Evolutionary conservation across 1,140 invertebrate genomes (phyloP), one percentile per base, ranked within the genome.

Genomic region (Drosophila elegans): DNA sequence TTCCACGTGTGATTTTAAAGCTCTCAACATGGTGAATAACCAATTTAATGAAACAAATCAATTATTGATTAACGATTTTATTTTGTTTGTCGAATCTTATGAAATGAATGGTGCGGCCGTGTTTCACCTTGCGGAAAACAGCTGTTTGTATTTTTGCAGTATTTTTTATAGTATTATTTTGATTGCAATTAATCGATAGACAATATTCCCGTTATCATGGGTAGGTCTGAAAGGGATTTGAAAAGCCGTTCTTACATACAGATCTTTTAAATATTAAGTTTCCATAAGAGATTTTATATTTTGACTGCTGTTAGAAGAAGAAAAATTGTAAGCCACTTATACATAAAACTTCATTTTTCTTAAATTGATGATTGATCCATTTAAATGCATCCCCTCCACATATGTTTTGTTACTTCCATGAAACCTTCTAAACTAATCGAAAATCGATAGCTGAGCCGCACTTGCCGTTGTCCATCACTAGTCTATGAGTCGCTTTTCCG

Each of bases 61-160:
- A 45, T 38, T 13, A 49, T 49, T 34, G 45, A 34, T 36, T 4
- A 44, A 42, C 13, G 38, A 36, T 54, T 48, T 41, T 71, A 39
- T 57, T 71, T 72, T 69, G 52, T 71, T 71, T 44, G 51, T 41
- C 49, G n/a, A 46, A 34, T 69, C 67, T 72, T 72, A 72, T 71
- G 68, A 72, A 72, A 72, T 71, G 38, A 36, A 41, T 56, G 42
- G 67, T 57, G 36, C 6, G 64, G 46, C 41, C 64, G 11, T 16
- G 9, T 12, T 27, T 10, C 1, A 21, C 11, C 60, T 57, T 46
- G 4, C 0, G 27, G 6, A 10, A 13, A 49, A 49, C 48, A 49
- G 27, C 48, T 49, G 48, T 49, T 49, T 3, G 0, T 48, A 29
- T 48, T 29, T 27, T 27, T 2, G 21, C 1, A 36, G 53, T 60